Base-by-base conservation (phyloP, 2,797 vertebrate genomes). In the Gambusia yucatana region DNA sequence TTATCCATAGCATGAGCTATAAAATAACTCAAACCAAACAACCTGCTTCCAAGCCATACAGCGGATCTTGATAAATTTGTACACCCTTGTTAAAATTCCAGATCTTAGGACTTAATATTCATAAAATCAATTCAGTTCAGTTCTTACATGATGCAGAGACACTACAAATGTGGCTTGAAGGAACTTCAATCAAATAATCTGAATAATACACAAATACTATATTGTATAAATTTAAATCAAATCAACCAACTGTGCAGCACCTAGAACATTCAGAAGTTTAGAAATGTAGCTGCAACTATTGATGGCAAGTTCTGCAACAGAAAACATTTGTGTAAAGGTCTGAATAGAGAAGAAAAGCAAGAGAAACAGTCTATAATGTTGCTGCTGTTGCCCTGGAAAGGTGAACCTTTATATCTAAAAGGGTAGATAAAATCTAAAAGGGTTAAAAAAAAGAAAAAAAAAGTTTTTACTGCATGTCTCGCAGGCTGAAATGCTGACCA, bases 1-100 rank as follows among this genome's bases (percentile, higher is more conserved):
- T 13, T 33, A 36, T 59, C 48, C 67, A 83, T n/a, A 25, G 43
- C 77, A 72, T 71, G 72, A 30, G 25, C 73, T 79, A 77, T 69
- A 82, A 76, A 28, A 22, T 44, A 41, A 36, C 63, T 6, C 20
- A 36, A 41, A 76, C 59, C 50, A 41, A 33, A 20, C 36, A n/a
- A 14, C 14, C 6, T 8, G 48, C 8, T 57, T 28, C 57, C 10
- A n/a, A 43, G 22, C 22, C 39, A n/a, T 3, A 43, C 2, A 2
- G 9, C 13, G 4, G 39, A 43, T 14, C 25, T 43, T 7, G 8
- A 52, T 52, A n/a, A n/a, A 69, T n/a, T 25, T 41, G 33, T 22
- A 39, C 16, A 39, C 3, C 33, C 6, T 16, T 17, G 7, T 65
- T 65, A 36, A 36, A 65, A 20, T 36, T 63, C 33, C 57, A 61